A percentile compares a stretch with the other conserved stretches of the same genome.
These are phyloP conservation scores for Zoanthus gigantus DNA, from an alignment of 92 coral and sea anemone genomes.

Conservation along the genomic window DNA sequence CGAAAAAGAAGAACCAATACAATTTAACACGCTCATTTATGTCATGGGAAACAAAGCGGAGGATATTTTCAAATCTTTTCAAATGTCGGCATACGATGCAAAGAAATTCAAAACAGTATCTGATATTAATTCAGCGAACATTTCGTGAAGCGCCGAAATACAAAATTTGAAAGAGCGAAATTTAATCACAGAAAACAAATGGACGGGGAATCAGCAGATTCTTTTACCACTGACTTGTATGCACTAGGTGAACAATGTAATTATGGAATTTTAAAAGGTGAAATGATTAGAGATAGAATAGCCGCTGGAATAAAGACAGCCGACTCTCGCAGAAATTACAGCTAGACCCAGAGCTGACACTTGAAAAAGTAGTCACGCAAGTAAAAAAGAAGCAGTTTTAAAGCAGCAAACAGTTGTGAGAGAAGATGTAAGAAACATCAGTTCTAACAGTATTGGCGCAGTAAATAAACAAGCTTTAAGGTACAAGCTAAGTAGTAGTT, in stretches of 20 bases:
- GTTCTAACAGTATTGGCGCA: background rate
- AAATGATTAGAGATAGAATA: constrained; percentile 15
- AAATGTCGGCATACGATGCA: background rate
- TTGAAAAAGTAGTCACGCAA: background rate
- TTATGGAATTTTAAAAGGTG: background rate
- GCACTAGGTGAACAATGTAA: constrained; percentile 4
- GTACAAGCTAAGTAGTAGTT: background rate
- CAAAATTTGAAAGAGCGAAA: background rate
- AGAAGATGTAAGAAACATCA: background rate
- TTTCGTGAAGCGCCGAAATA: background rate
- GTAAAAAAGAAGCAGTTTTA: constrained; percentile 6
- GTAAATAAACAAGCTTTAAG: constrained; percentile 1
- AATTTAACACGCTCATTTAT: constrained; percentile 17
- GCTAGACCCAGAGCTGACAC: constrained; percentile 2
- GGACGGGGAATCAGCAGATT: constrained; percentile 6
- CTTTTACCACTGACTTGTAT: background rate
- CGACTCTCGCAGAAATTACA: constrained; percentile 10
- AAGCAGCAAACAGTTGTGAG: constrained; percentile 11
- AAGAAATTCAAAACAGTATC: background rate
- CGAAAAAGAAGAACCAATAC: background rate
- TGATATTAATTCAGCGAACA: background rate
- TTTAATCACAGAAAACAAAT: background rate
- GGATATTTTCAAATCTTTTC: constrained; percentile 11
- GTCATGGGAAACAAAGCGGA: constrained; percentile 12
- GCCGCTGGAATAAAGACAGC: constrained; percentile 8